These are phyloP conservation scores for Drosophila macrospina DNA, from an alignment of 2,888 invertebrate genomes.

Conservation along the genomic window DNA sequence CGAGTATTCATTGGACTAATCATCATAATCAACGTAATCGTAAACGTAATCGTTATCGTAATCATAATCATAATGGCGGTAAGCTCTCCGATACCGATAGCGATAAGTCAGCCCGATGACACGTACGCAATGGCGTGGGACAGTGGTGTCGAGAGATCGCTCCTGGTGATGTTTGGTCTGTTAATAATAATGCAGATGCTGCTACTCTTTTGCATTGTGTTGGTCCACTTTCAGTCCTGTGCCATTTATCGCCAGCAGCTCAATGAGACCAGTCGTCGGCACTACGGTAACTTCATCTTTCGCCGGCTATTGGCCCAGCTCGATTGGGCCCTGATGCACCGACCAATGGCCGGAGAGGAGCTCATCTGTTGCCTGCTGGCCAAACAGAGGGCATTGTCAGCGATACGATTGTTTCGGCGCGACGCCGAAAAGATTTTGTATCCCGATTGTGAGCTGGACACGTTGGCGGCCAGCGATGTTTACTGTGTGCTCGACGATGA, in stretches of 20 bases:
- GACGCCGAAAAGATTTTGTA: constrained; percentile 53
- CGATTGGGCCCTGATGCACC: constrained; percentile 29
- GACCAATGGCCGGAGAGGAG: constrained; percentile 14
- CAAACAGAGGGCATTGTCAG: constrained; percentile 18
- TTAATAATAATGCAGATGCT: constrained; percentile 43
- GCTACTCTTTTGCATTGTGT: constrained; percentile 35
- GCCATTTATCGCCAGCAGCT: constrained; percentile 27
- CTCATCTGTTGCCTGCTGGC: constrained; percentile 22
- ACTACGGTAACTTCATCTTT: constrained; percentile 51
- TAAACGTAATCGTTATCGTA: neutral
- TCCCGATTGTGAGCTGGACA: constrained; percentile 36
- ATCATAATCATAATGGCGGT: constrained; percentile 15
- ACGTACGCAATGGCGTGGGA: constrained; percentile 28
- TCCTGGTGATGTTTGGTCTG: constrained; percentile 39
- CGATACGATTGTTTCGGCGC: constrained; percentile 50
- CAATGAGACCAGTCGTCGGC: constrained; percentile 37
- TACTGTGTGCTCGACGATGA: constrained; percentile 54
- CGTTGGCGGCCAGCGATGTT: constrained; percentile 27
- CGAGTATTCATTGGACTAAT: neutral
- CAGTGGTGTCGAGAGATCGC: constrained; percentile 29
- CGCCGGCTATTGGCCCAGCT: constrained; percentile 56
- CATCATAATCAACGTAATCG: neutral
- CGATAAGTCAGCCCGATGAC: constrained; percentile 2
- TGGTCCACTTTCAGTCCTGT: constrained; percentile 33
- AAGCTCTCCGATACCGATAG: constrained; percentile 9